phyloP scores from a whole-genome alignment of 2,888 invertebrate genomes.

The Steinernema hermaphroditum region DNA sequence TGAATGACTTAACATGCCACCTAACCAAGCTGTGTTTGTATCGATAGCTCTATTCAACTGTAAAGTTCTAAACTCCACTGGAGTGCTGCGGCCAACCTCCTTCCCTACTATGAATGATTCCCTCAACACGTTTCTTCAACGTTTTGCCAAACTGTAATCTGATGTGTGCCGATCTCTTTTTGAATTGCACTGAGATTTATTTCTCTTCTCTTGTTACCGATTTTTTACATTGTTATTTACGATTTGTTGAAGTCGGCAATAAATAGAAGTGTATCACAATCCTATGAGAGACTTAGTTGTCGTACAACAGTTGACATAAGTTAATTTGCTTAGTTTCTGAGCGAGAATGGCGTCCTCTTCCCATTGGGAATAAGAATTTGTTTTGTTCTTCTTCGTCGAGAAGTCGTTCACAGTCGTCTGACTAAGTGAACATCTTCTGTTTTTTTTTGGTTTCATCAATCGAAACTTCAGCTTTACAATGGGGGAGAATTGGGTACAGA shows the following conservation, averaged over 20 bases:
- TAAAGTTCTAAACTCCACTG: too few relatives aligned
- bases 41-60: too few relatives aligned
- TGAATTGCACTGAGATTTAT: too few relatives aligned
- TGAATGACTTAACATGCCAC: too few relatives aligned
- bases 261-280: slow-evolving; percentile 11
- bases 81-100: too few relatives aligned
- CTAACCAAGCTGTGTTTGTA: too few relatives aligned
- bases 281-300: slow-evolving; percentile 14
- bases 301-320: not conserved
- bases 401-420: not conserved
- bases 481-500: not conserved
- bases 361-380: not conserved
- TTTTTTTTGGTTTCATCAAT: not conserved
- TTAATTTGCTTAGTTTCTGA: not conserved
- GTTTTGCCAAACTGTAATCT: too few relatives aligned
- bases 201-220: too few relatives aligned
- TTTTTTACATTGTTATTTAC: not conserved
- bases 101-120: too few relatives aligned
- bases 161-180: too few relatives aligned
- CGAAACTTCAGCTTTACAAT: slow-evolving; percentile 13
- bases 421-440: slow-evolving; percentile 1
- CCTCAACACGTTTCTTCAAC: too few relatives aligned
- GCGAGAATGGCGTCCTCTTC: too few relatives aligned
- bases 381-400: not conserved
- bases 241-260: not conserved